Evolutionary conservation across 2,113 vertebrate species (phyloP).

Genomic region (Gymnocephalus cernua): DNA sequence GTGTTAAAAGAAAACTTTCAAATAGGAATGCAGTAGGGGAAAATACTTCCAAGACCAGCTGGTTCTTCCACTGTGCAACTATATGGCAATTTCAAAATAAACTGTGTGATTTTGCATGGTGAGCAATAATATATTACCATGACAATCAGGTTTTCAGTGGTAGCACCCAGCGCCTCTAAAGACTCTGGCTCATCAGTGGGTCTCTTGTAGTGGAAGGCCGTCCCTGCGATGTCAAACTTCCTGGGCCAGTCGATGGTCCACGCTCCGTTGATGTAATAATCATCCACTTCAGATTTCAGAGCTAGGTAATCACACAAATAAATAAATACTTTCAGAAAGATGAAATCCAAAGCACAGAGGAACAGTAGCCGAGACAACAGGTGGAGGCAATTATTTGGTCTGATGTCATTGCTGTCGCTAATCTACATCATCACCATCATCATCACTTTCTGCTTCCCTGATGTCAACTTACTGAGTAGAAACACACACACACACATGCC

Average conservation of each 20-base stretch:
- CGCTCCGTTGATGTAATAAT: conserved; percentile 98
- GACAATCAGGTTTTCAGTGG: conserved; percentile 93
- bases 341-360: conserved; percentile 42
- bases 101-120: no score
- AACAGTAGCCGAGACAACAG: conserved; percentile 52
- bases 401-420: conserved; percentile 56
- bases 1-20: no score
- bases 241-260: conserved; percentile 99
- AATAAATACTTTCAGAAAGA: conserved; percentile 28
- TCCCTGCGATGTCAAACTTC: conserved; percentile 97
- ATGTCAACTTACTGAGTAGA: conserved; percentile 44
- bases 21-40: not conserved
- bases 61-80: not conserved
- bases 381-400: conserved; percentile 53
- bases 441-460: conserved; percentile 46
- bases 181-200: conserved; percentile 95
- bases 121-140: conserved; percentile 87
- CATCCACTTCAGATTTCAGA: conserved; percentile 94
- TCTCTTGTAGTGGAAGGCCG: conserved; percentile 96
- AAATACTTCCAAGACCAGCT: not conserved
- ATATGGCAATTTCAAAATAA: no score
- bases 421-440: conserved; percentile 24
- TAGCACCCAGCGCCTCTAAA: conserved; percentile 94
- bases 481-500: conserved; percentile 31
- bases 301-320: conserved; percentile 78